Evolutionary conservation across 2,888 invertebrate genomes (phyloP).

Genomic region (Oligia latruncula): DNA sequence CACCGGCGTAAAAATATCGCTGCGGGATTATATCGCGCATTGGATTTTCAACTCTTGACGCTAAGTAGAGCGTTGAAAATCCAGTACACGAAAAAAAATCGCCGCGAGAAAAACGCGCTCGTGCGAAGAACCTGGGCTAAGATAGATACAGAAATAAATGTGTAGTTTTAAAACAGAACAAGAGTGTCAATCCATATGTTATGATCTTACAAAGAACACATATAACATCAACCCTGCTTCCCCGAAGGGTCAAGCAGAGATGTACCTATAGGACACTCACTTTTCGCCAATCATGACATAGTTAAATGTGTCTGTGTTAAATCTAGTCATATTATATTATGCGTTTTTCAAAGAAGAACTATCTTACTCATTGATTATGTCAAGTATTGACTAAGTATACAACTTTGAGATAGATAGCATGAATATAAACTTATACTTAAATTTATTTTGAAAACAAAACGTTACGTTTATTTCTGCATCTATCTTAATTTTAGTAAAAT

Average conservation of each 20-base stretch:
- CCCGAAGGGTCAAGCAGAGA: not conserved
- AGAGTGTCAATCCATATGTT: not conserved
- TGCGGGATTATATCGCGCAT: not conserved
- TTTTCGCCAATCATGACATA: not conserved
- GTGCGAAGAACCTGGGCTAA: not conserved
- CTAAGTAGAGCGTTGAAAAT: not conserved
- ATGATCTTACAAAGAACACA: not conserved
- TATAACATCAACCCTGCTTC: not conserved
- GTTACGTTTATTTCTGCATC: slow-evolving; percentile 21
- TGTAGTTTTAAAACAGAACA: not conserved
- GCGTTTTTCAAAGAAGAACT: not conserved
- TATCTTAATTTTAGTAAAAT: slow-evolving; percentile 4
- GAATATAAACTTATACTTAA: too few species aligned
- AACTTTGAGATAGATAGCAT: not conserved
- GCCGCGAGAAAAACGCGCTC: not conserved
- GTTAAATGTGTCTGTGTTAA: not conserved
- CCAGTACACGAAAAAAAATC: not conserved
- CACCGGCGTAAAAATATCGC: not conserved
- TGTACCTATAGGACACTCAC: not conserved
- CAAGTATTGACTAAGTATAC: not conserved
- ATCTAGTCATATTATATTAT: not conserved
- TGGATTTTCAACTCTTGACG: not conserved
- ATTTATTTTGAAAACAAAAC: not conserved
- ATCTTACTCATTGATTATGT: not conserved
- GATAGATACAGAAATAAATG: slow-evolving; percentile 27